phyloP scores from a whole-genome alignment of 53 echinoderm and acorn worm genomes.

The Hippasteria phrygiana region DNA sequence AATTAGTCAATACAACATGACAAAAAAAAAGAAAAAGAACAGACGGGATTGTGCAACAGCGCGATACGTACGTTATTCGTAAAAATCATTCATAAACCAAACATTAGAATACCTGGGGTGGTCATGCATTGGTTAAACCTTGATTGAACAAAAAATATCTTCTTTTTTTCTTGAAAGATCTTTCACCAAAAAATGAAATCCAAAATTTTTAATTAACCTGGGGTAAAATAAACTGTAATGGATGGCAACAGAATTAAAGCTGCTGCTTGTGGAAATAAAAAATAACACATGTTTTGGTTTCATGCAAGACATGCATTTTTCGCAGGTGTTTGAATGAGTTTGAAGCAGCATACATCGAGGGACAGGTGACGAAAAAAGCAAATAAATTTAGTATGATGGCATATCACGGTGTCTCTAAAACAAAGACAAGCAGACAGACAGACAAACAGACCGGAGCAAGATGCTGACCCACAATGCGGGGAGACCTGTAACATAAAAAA shows the following conservation, averaged over 20 bases:
- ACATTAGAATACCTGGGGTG: background rate
- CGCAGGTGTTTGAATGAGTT: background rate
- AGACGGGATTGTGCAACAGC: slow-evolving; percentile 2
- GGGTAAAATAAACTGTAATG: background rate
- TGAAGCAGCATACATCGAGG: slow-evolving; percentile 1
- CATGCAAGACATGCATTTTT: slow-evolving; percentile 18
- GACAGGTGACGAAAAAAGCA: background rate
- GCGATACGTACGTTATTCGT: no score
- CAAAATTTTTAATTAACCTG: background rate
- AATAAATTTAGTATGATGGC: background rate
- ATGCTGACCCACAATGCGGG: slow-evolving; percentile 5
- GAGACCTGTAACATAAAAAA: background rate
- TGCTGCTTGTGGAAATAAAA: slow-evolving; percentile 1
- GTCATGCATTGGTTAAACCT: slow-evolving; percentile 4
- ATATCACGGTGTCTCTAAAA: slow-evolving; percentile 55
- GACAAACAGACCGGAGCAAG: background rate
- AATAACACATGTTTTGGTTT: background rate
- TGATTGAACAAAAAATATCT: background rate
- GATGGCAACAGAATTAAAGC: background rate
- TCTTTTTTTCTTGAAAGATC: no score
- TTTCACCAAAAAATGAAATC: no score
- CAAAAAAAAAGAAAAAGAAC: slow-evolving; percentile 9
- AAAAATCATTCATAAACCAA: background rate
- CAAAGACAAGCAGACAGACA: slow-evolving; percentile 20
- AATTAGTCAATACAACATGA: slow-evolving; percentile 58